Evolutionary conservation across 1,140 invertebrate genomes (phyloP), one percentile per base, ranked within the genome.

Genomic region (Drosophila murphyi): DNA sequence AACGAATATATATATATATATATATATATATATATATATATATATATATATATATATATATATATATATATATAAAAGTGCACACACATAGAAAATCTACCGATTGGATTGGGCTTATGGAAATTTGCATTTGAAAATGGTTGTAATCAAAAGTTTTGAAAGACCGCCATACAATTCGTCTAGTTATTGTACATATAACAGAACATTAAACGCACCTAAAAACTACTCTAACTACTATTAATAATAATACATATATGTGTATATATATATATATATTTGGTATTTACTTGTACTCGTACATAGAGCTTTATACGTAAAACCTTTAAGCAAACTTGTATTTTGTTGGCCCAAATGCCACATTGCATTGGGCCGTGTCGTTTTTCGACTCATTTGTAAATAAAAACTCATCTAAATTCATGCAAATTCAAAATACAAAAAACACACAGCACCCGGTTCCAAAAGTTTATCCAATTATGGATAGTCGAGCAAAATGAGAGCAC

Each of bases 381-480:
- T 69, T 75, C 61, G 68, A 83, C 71, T 83, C 81, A 83, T 82
- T 71, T 87, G 82, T 87, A 87, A 87, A 87, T 82, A 87, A 87
- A 60, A 82, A 79, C 61, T 87, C 82, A 87, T 86, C 76, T 63
- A 62, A 72, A 82, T 61, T 85, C 80, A 82, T 82, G 80, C 67
- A 48, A 71, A 62, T 37, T 5, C 35, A 5, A n/a, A 3, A n/a
- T 43, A 55, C 52, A 35, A 55, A 47, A 50, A 52, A 55, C 43
- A 48, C 48, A 3, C 29, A 48, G 47, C 47, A 48, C 28, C 6
- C 48, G 8, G 20, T 31, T 50, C 10, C 29, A 8, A 35, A 7
- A n/a, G 32, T 2, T 54, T 54, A 35, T 39, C 37, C 32, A 37
- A 54, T 8, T 39, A 2, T 39, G 32, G 34, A 32, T 32, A 80